These are phyloP conservation scores for Ceratitis capitata DNA, from an alignment of 1,140 invertebrate species.

Conservation along the genomic window DNA sequence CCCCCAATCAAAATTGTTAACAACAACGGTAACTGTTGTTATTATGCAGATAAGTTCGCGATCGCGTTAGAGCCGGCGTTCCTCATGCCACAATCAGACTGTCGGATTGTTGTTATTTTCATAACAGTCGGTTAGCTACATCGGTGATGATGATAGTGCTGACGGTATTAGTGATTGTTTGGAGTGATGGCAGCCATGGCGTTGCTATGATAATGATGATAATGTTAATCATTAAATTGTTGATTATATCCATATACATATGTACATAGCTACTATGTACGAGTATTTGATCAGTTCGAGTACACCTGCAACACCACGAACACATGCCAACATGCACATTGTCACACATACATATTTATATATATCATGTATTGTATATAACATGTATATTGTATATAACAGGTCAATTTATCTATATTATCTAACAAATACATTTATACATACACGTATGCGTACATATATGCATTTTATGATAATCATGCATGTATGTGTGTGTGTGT, in stretches of 20 bases:
- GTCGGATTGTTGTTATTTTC: neutral
- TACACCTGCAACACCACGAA: neutral
- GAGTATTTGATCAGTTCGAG: neutral
- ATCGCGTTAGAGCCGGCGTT: neutral
- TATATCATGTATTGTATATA: no score
- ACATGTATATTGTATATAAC: neutral
- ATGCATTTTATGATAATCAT: neutral
- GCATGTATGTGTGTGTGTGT: neutral
- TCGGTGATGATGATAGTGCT: neutral
- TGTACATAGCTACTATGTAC: neutral
- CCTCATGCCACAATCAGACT: neutral
- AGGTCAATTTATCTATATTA: neutral
- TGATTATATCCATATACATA: neutral
- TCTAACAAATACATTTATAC: no score
- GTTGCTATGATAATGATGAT: neutral
- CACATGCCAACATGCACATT: neutral
- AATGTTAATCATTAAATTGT: neutral
- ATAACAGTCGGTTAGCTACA: no score
- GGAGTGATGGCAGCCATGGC: neutral
- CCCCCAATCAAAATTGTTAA: slow-evolving; percentile 5
- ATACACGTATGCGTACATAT: neutral
- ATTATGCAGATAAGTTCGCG: slow-evolving; percentile 13
- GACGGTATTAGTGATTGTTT: neutral
- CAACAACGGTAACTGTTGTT: neutral
- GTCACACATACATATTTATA: neutral